phyloP scores from a whole-genome alignment of 30 jellyfish, hydroid and myxozoan genomes.

The Hydractinia symbiolongicarpus region DNA sequence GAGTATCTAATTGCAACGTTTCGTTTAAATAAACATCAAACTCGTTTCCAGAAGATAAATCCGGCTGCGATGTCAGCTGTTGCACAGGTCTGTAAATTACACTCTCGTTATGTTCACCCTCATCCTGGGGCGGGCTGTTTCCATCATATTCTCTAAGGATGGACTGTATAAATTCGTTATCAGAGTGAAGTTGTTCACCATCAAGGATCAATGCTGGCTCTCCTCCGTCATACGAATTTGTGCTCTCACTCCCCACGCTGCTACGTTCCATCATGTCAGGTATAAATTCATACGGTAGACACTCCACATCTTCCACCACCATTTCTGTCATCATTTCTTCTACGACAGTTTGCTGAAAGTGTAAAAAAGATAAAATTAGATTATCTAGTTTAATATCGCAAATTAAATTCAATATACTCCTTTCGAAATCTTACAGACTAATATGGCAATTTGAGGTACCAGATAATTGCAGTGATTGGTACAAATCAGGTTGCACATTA shows the following conservation, averaged over 20 bases:
- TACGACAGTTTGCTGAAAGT: constrained; percentile 10
- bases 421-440: no score
- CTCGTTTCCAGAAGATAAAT: not conserved
- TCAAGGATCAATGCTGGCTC: not conserved
- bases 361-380: not conserved
- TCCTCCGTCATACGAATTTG: not conserved
- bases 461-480: no score
- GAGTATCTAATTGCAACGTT: constrained; percentile 1
- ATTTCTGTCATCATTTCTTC: constrained; percentile 18
- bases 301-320: constrained; percentile 14
- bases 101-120: constrained; percentile 4
- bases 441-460: no score
- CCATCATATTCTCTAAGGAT: constrained; percentile 20
- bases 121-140: not conserved
- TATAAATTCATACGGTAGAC: not conserved
- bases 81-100: constrained; percentile 1
- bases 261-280: not conserved
- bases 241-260: not conserved
- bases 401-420: no score
- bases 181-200: constrained; percentile 16
- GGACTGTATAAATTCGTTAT: constrained; percentile 28
- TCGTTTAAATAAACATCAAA: constrained; percentile 21
- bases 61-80: not conserved
- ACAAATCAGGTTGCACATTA: no score
- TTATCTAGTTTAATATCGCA: no score